Evolutionary conservation across 2,797 vertebrate genomes (phyloP).

Genomic region (Brachyrhaphis roseni): DNA sequence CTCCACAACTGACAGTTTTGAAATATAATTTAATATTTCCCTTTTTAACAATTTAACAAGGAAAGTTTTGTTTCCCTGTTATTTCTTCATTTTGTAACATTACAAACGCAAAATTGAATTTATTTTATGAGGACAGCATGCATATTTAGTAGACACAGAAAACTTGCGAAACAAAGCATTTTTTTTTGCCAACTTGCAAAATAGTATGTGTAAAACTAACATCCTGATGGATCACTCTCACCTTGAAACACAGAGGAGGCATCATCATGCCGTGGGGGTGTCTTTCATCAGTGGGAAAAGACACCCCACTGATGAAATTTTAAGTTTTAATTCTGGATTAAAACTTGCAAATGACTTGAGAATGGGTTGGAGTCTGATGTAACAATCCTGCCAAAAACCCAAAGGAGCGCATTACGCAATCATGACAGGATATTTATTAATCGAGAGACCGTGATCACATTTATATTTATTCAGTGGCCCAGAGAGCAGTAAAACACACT

Average conservation of each 20-base stretch:
- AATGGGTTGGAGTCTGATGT: neutral
- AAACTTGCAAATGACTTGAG: neutral
- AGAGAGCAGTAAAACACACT: neutral
- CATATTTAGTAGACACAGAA: neutral
- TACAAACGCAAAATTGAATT: neutral
- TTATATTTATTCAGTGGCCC: neutral
- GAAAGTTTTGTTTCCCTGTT: slow-evolving; percentile 26
- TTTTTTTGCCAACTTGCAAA: neutral
- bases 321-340: neutral
- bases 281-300: neutral
- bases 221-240: neutral
- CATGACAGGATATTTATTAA: neutral
- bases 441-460: neutral
- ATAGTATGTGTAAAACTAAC: neutral
- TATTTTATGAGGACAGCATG: neutral
- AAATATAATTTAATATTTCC: slow-evolving; percentile 42
- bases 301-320: no score
- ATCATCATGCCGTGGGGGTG: neutral
- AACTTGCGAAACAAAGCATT: neutral
- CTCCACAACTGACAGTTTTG: slow-evolving; percentile 40
- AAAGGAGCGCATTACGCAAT: neutral
- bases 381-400: neutral
- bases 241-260: neutral
- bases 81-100: neutral
- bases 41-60: slow-evolving; percentile 20